Conservation (phyloP, 2,113 vertebrate species). For the Puntigrus tetrazona region DNA sequence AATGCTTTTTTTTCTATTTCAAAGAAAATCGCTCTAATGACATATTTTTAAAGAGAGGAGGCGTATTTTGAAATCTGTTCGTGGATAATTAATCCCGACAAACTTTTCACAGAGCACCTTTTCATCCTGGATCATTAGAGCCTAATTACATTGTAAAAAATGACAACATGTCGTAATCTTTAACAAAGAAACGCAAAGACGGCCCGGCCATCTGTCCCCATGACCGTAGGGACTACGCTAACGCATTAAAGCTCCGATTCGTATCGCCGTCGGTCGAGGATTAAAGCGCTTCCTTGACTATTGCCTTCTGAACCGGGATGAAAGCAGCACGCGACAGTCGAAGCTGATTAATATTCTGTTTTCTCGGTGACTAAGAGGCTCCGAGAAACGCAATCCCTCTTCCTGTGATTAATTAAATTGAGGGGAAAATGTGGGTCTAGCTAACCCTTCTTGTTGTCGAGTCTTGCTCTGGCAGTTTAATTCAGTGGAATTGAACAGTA, state of each 20-base stretch:
- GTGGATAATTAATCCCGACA: not conserved
- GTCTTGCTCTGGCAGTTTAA: conserved; percentile 36
- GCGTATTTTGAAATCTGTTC: not conserved
- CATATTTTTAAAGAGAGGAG: conserved; percentile 15
- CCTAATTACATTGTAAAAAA: conserved; percentile 20
- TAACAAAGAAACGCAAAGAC: conserved; percentile 17
- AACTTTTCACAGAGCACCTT: not conserved
- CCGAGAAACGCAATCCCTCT: conserved; percentile 14
- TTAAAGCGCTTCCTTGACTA: conserved; percentile 19
- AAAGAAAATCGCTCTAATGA: conserved; percentile 23
- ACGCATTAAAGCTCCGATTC: conserved; percentile 20
- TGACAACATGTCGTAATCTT: conserved; percentile 32
- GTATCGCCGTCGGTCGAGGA: not conserved
- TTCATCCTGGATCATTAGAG: conserved; percentile 16
- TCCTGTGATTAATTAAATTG: conserved; percentile 41
- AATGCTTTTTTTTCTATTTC: conserved; percentile 10
- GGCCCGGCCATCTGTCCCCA: conserved; percentile 20
- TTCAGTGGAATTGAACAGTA: conserved; percentile 56
- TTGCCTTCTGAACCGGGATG: conserved; percentile 13
- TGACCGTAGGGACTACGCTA: not conserved
- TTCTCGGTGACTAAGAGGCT: not conserved
- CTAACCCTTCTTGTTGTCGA: conserved; percentile 1
- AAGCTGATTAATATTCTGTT: conserved; percentile 28
- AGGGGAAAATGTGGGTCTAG: conserved; percentile 3
- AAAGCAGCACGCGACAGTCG: not conserved